Percentiles rank a stretch among this genome's conserved stretches.
Evolutionary conservation across 2,797 vertebrate genomes (phyloP).

Genomic region (Falco columbarius): DNA sequence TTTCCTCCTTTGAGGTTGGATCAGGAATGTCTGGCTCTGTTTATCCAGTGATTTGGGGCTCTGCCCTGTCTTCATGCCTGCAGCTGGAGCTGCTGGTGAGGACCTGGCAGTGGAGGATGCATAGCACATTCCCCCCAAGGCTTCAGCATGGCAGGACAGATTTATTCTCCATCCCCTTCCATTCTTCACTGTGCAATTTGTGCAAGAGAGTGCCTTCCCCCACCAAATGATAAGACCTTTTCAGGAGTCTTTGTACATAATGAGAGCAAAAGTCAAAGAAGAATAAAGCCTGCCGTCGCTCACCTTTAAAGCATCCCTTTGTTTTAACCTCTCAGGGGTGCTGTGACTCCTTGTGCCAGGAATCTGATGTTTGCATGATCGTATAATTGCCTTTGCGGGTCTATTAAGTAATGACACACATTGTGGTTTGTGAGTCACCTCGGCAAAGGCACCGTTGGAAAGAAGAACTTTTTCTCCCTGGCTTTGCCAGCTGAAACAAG

Average conservation of each 20-base stretch:
- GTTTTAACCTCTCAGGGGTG: conserved; percentile 38
- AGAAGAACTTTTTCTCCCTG: background rate
- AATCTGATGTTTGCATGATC: conserved; percentile 29
- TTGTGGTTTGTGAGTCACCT: conserved; percentile 49
- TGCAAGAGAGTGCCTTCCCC: background rate
- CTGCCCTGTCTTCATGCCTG: background rate
- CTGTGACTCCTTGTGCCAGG: background rate
- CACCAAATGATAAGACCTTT: conserved; percentile 6
- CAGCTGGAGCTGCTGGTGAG: background rate
- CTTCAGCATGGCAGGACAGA: background rate
- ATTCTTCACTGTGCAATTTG: background rate
- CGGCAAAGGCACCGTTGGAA: conserved; percentile 3
- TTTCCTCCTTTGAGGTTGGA: background rate
- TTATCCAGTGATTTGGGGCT: background rate
- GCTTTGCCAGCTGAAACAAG: conserved; percentile 24
- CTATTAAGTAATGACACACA: conserved; percentile 47
- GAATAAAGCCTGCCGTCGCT: conserved; percentile 12
- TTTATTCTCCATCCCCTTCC: background rate
- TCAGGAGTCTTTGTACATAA: background rate
- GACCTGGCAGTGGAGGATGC: accelerated
- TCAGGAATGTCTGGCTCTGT: background rate
- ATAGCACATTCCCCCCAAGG: background rate
- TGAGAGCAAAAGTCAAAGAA: background rate
- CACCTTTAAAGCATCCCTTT: conserved; percentile 49
- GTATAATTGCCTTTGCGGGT: conserved; percentile 25